Evolutionary conservation across 1,140 invertebrate genomes (phyloP).

Genomic region (Ridgeia piscesae): DNA sequence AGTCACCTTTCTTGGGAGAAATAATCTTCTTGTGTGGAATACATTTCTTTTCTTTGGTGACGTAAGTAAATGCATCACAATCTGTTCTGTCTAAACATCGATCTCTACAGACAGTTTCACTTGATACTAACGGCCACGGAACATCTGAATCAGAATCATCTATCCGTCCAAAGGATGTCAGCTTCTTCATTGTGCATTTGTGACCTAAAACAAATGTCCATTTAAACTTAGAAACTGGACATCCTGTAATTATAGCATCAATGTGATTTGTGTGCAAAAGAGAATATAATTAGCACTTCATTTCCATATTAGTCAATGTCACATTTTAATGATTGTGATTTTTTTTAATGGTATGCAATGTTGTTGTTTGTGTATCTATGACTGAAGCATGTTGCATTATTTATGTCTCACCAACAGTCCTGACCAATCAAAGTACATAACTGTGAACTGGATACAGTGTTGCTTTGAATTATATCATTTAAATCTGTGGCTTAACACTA

Average conservation of each 20-base stretch:
- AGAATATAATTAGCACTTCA: too few species aligned
- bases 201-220: neutral
- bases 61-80: neutral
- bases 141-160: neutral
- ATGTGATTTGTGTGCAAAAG: too few species aligned
- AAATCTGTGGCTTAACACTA: too few species aligned
- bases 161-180: neutral
- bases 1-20: neutral
- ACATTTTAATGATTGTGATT: too few species aligned
- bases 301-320: too few species aligned
- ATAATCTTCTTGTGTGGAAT: neutral
- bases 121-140: neutral
- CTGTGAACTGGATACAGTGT: too few species aligned
- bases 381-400: neutral
- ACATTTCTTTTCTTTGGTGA: neutral
- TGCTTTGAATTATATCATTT: too few species aligned
- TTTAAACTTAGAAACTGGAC: neutral
- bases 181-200: neutral
- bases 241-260: too few species aligned
- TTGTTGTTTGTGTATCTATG: neutral
- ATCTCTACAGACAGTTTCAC: neutral
- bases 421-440: neutral
- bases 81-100: neutral
- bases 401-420: neutral
- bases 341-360: too few species aligned